Percentiles rank a stretch among this genome's conserved stretches.
Conservation (phyloP, 2,888 invertebrate species). For the Stegophylla sp. region DNA sequence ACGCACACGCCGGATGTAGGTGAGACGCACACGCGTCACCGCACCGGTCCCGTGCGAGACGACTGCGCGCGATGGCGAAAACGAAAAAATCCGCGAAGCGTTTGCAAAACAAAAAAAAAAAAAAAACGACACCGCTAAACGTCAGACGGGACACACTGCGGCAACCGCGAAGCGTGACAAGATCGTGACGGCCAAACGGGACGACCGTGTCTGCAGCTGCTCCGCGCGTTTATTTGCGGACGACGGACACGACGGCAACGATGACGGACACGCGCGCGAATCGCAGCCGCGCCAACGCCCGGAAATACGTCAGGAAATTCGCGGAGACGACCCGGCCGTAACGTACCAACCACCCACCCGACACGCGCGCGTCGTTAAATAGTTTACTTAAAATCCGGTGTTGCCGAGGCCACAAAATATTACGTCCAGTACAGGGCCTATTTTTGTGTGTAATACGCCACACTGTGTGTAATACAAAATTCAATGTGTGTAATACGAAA, state of each 20-base stretch:
- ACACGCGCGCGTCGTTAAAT: not conserved
- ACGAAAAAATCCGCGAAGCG: not conserved
- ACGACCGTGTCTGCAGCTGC: not conserved
- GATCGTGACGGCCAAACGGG: too few relatives aligned
- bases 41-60: too few relatives aligned
- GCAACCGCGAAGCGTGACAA: too few relatives aligned
- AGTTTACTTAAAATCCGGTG: not conserved
- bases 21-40: too few relatives aligned
- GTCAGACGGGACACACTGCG: not conserved
- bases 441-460: too few relatives aligned
- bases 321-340: not conserved
- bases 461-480: too few relatives aligned
- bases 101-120: too few relatives aligned
- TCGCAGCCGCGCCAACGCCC: not conserved
- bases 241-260: not conserved
- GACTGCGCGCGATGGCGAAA: too few relatives aligned
- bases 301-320: conserved; percentile 7
- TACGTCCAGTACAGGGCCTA: too few relatives aligned
- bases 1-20: too few relatives aligned
- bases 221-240: not conserved
- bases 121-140: not conserved
- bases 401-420: too few relatives aligned
- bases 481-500: too few relatives aligned
- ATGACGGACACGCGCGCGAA: not conserved
- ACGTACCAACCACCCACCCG: not conserved